phyloP scores from a whole-genome alignment of 1,140 invertebrate species.

The Cotesia chilonis region DNA sequence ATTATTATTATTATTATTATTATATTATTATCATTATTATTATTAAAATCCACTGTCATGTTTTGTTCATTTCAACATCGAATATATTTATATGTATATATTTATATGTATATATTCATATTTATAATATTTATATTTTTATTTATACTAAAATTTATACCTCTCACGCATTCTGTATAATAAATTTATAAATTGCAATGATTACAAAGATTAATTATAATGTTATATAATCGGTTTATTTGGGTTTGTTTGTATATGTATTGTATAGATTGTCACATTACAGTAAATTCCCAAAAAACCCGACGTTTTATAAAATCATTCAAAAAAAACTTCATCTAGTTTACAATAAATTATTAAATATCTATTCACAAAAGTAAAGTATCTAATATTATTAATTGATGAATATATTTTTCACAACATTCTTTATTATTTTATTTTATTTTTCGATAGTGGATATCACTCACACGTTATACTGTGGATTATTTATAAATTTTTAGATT shows the following conservation, averaged over 20 bases:
- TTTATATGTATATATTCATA: slow-evolving; percentile 21
- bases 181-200: neutral
- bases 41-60: slow-evolving; percentile 24
- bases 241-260: too few species aligned
- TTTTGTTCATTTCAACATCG: slow-evolving; percentile 45
- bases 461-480: neutral
- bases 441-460: slow-evolving; percentile 23
- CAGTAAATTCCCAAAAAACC: slow-evolving; percentile 52
- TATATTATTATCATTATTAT: slow-evolving; percentile 1
- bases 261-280: too few species aligned
- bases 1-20: too few species aligned
- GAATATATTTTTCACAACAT: slow-evolving; percentile 34
- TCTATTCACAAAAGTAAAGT: slow-evolving; percentile 64
- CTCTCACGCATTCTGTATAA: slow-evolving; percentile 8
- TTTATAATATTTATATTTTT: slow-evolving; percentile 16
- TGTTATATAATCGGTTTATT: too few species aligned
- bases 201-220: slow-evolving; percentile 1
- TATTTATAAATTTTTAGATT: neutral
- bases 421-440: slow-evolving; percentile 29
- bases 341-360: slow-evolving; percentile 66
- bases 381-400: slow-evolving; percentile 38
- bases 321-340: slow-evolving; percentile 57
- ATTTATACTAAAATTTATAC: slow-evolving; percentile 13
- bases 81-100: slow-evolving; percentile 47
- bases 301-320: slow-evolving; percentile 46